phyloP scores from a whole-genome alignment of 2,113 vertebrate genomes.

The Hiodon tergisus region DNA sequence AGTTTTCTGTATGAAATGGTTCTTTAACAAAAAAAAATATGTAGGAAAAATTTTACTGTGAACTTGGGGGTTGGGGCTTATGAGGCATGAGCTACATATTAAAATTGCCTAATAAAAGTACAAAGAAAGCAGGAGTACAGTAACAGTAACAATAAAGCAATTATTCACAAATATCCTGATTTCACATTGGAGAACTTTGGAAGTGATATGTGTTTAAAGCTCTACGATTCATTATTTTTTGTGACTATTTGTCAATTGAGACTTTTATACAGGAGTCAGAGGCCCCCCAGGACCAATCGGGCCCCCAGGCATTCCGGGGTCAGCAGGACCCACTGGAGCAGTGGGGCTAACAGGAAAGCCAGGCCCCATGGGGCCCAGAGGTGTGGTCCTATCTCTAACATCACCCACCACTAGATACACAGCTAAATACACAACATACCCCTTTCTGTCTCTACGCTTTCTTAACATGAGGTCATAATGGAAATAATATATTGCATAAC shows the following conservation, averaged over 20 bases:
- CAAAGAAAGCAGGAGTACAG: no score
- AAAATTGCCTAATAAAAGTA: no score
- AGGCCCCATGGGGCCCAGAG: slow-evolving; percentile 19
- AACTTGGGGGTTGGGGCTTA: no score
- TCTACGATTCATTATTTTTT: neutral
- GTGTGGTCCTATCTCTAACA: neutral
- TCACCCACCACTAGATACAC: no score
- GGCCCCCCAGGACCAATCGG: slow-evolving; percentile 50
- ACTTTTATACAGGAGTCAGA: neutral
- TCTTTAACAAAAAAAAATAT: no score
- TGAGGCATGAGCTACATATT: no score
- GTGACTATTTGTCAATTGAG: slow-evolving; percentile 1
- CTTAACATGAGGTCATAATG: neutral
- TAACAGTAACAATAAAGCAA: no score
- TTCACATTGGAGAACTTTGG: neutral
- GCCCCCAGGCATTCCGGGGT: slow-evolving; percentile 8
- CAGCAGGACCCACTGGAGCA: slow-evolving; percentile 17
- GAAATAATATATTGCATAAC: neutral
- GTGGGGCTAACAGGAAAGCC: slow-evolving; percentile 1
- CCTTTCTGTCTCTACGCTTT: neutral
- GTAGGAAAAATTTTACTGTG: no score
- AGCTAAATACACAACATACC: neutral
- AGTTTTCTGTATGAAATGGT: no score
- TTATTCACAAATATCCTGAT: no score
- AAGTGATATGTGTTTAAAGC: no score